Evolutionary conservation across 2,113 vertebrate species (phyloP).

Genomic region (Micromys minutus): DNA sequence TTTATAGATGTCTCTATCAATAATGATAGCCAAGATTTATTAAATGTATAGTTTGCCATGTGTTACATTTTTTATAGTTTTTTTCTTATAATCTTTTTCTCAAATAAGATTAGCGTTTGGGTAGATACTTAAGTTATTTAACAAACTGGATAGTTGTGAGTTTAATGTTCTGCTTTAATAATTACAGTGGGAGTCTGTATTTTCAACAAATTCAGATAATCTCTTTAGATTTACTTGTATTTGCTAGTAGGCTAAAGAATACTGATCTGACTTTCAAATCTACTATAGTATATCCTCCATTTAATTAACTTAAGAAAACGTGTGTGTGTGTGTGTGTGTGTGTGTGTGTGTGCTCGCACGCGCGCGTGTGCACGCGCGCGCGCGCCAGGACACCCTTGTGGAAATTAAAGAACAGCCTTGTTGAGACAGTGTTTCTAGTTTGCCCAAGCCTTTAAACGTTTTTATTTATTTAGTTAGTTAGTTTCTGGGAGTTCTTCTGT

Average conservation of each 20-base stretch:
- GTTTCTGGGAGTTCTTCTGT: background rate
- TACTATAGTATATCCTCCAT: background rate
- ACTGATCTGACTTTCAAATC: background rate
- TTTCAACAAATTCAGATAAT: background rate
- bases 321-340: background rate
- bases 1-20: slow-evolving; percentile 9
- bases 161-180: background rate
- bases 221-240: background rate
- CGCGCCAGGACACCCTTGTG: background rate
- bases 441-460: background rate
- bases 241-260: slow-evolving; percentile 2
- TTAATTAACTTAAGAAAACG: background rate
- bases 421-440: background rate
- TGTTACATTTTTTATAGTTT: background rate
- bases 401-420: background rate
- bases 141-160: background rate
- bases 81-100: background rate
- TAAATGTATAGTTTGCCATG: background rate
- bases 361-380: background rate
- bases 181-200: background rate
- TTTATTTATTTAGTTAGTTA: background rate
- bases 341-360: background rate
- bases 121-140: background rate
- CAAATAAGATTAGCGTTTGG: background rate
- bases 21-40: background rate